Percentiles rank a stretch among this genome's conserved stretches.
These are phyloP conservation scores for Ethmia dodecea DNA, from an alignment of 2,888 invertebrate species.

Conservation along the genomic window DNA sequence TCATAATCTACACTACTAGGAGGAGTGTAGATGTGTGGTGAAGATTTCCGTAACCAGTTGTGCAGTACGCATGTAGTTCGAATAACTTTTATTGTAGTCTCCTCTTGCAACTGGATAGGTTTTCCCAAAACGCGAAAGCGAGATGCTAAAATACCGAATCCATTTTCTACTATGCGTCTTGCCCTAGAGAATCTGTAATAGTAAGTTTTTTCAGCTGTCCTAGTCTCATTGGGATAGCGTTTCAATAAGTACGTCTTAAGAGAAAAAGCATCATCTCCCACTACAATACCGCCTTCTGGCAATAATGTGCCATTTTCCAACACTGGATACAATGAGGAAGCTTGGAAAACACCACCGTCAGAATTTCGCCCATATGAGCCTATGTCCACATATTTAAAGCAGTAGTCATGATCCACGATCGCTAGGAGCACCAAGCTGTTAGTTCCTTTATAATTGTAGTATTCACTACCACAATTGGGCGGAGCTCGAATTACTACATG, in stretches of 20 bases:
- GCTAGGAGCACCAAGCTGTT: conserved; percentile 15
- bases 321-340: conserved; percentile 15
- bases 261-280: conserved; percentile 13
- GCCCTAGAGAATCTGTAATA: background rate
- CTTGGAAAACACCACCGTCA: conserved; percentile 19
- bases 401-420: conserved; percentile 14
- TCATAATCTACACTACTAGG: conserved; percentile 16
- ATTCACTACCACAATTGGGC: conserved; percentile 24
- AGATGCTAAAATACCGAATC: background rate
- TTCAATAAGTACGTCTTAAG: conserved; percentile 22
- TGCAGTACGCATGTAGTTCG: conserved; percentile 19
- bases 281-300: conserved; percentile 14
- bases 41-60: conserved; percentile 20
- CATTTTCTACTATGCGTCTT: background rate
- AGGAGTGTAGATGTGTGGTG: conserved; percentile 5
- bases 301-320: conserved; percentile 17
- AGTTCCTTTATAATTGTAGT: conserved; percentile 20
- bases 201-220: conserved; percentile 17
- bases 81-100: conserved; percentile 13
- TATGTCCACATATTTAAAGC: conserved; percentile 18
- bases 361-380: conserved; percentile 17
- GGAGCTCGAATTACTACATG: conserved; percentile 22
- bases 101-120: conserved; percentile 6
- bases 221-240: conserved; percentile 17
- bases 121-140: conserved; percentile 16